These are phyloP conservation scores for Cacoxenus indagator DNA, from an alignment of 2,888 invertebrate genomes.

Conservation along the genomic window DNA sequence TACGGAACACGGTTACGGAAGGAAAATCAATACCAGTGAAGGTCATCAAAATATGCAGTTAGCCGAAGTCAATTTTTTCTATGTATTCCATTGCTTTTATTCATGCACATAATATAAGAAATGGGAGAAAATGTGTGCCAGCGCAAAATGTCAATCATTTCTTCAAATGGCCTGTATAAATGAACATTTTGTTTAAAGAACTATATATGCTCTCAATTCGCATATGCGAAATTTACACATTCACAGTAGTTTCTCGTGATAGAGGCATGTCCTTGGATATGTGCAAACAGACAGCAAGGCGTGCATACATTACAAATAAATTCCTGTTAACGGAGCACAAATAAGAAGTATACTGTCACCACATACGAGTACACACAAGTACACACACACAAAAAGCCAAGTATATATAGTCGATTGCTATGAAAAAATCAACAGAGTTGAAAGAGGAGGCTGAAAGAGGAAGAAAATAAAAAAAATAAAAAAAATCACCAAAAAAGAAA, in stretches of 20 bases:
- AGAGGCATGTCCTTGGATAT: neutral
- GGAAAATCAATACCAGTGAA: too few relatives aligned
- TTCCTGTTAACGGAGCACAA: constrained; percentile 61
- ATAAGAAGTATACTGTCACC: neutral
- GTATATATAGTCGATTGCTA: neutral
- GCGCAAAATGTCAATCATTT: constrained; percentile 64
- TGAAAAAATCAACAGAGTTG: too few relatives aligned
- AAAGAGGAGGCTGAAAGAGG: neutral
- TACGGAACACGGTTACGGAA: too few relatives aligned
- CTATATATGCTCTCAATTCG: neutral
- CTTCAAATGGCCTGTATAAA: constrained; percentile 47
- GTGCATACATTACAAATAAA: constrained; percentile 53
- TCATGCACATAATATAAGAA: constrained; percentile 61
- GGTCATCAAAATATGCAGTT: neutral
- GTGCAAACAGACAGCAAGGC: constrained; percentile 33
- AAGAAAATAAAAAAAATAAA: constrained; percentile 1
- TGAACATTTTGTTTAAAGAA: constrained; percentile 35
- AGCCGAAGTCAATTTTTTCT: neutral
- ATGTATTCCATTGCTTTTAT: constrained; percentile 36
- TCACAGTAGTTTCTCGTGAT: neutral
- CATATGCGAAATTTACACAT: neutral
- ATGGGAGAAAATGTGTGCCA: constrained; percentile 57
- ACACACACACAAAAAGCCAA: constrained; percentile 23
- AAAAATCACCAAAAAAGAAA: constrained; percentile 39
- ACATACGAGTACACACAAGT: constrained; percentile 34